These are phyloP conservation scores for Gryllus longicercus DNA, from an alignment of 2,888 invertebrate genomes.

Conservation along the genomic window DNA sequence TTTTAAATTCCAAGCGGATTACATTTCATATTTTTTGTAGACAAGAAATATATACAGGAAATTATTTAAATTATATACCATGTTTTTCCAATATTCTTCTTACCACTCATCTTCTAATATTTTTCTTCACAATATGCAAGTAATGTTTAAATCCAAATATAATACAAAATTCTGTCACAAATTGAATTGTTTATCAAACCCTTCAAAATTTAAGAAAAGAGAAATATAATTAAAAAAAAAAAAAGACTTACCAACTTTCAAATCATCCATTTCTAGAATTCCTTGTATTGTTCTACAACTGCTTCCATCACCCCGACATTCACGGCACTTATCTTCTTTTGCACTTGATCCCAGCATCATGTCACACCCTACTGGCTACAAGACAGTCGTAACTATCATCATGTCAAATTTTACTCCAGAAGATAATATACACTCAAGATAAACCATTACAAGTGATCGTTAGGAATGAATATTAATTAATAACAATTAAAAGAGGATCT, in stretches of 20 bases:
- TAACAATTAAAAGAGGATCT: neutral
- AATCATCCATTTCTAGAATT: slow-evolving; percentile 65
- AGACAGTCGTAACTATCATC: neutral
- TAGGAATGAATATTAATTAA: neutral
- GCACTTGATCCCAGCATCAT: slow-evolving; percentile 85
- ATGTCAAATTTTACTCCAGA: neutral
- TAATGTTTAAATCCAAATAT: too few species aligned
- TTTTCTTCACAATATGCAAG: too few species aligned
- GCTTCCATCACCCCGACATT: slow-evolving; percentile 86
- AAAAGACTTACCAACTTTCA: slow-evolving; percentile 69
- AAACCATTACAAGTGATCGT: too few species aligned
- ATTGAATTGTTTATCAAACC: neutral
- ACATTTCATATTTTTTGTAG: too few species aligned
- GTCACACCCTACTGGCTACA: slow-evolving; percentile 88
- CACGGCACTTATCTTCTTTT: slow-evolving; percentile 84
- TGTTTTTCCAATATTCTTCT: too few species aligned
- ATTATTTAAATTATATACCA: too few species aligned
- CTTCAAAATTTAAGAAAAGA: neutral
- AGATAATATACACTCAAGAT: too few species aligned
- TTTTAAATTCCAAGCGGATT: too few species aligned
- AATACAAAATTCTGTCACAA: too few species aligned
- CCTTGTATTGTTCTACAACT: slow-evolving; percentile 78
- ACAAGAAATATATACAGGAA: too few species aligned
- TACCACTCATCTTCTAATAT: too few species aligned
- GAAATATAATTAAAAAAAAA: neutral